Base-by-base conservation (phyloP, 2,888 invertebrate species). In the Eristalis arbustorum region DNA sequence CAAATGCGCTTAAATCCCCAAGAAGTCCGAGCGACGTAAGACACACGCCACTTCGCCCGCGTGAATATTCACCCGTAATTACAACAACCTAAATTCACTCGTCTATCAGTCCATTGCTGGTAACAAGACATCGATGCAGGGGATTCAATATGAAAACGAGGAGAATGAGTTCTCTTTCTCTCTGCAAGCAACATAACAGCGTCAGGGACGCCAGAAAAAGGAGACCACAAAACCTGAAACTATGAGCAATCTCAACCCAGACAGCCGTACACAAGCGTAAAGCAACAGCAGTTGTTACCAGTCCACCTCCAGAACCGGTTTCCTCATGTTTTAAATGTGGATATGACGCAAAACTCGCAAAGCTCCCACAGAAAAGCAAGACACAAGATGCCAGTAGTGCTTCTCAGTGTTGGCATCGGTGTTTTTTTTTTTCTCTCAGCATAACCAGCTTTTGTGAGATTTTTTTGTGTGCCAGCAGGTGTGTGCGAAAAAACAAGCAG, bases 251-350 rank as follows among this genome's bases (percentile, higher is more conserved):
- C 2, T 34, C 23, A 64, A 37, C 63, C 14, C 14, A 31, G n/a
- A 31, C 37, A 37, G 40, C 67, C 68, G 67, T 69, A 63, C 57
- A 64, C 63, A 57, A 14, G 25, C 6, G 6, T 18, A 62, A 28
- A 67, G 49, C n/a, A 57, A 31, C 42, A 81, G 28, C 42, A 64
- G 57, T 23, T 56, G 25, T 25, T 31, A 84, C 49, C n/a, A 67
- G 68, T 84, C 72, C 57, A 73, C 81, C 81, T 85, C 71, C 63
- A 73, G 69, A 85, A 77, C 76, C 56, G 68, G 84, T 76, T 85
- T 69, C 28, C 22, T 61, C 68, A 42, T 69, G 3, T 49, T 68
- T 85, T 68, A 63, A 73, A 85, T 77, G 56, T 81, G 72, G 72
- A 68, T 73, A 64, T 84, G 84, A 80, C 72, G 84, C 81, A 85